Evolutionary conservation across 2,113 vertebrate species (phyloP).

Genomic region (Podarcis muralis): DNA sequence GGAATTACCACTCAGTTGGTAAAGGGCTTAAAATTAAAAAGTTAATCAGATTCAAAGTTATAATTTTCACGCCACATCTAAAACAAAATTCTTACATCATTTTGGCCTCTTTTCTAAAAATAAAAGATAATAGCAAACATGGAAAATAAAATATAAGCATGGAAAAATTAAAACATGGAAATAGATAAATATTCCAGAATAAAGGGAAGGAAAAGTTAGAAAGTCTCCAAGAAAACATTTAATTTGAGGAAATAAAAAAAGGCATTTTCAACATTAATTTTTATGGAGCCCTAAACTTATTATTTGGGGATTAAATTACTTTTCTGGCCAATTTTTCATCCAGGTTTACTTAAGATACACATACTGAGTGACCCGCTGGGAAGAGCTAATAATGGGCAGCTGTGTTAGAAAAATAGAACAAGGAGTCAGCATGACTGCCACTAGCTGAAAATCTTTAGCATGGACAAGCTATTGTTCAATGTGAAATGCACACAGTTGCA

Average conservation of each 20-base stretch:
- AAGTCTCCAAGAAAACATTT: neutral
- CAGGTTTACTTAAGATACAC: neutral
- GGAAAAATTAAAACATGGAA: neutral
- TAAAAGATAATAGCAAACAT: too few species aligned
- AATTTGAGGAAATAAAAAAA: neutral
- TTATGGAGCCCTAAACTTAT: neutral
- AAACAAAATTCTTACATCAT: neutral
- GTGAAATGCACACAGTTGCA: neutral
- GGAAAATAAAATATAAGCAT: too few species aligned
- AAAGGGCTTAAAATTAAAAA: neutral
- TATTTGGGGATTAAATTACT: neutral
- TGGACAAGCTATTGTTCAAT: conserved; percentile 9
- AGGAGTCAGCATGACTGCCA: neutral
- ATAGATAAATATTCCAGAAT: neutral
- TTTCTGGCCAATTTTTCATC: neutral
- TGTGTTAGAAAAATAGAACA: neutral
- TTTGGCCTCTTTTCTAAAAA: neutral
- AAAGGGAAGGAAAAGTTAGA: neutral
- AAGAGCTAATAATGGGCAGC: neutral
- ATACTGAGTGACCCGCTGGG: neutral
- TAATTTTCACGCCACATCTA: neutral
- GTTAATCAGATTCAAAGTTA: too few species aligned
- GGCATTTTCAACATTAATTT: neutral
- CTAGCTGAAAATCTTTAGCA: conserved; percentile 9
- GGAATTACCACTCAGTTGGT: neutral